phyloP scores from a whole-genome alignment of 2,113 vertebrate species.

The Hemiscyllium ocellatum region DNA sequence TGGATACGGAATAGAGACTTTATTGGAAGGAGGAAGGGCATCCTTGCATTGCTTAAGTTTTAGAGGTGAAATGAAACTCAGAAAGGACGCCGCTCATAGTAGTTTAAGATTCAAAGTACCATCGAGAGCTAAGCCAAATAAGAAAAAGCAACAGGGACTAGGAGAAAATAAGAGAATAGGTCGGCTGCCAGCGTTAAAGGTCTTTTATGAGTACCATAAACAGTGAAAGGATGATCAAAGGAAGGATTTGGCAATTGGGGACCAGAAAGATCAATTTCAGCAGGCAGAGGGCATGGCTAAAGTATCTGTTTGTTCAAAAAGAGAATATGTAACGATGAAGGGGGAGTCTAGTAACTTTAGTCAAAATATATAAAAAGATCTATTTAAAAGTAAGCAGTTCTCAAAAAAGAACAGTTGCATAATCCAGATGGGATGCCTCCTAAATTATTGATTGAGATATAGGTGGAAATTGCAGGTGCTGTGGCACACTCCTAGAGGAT shows the following conservation, averaged over 20 bases:
- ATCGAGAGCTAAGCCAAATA: background rate
- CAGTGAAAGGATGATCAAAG: background rate
- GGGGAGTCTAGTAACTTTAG: background rate
- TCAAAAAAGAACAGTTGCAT: background rate
- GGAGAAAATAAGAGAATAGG: too few relatives aligned
- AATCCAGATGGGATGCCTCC: background rate
- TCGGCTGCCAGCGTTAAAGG: too few relatives aligned
- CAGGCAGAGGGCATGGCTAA: background rate
- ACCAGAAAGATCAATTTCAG: background rate
- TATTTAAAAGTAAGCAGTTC: background rate
- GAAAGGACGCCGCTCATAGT: background rate
- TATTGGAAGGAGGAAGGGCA: background rate
- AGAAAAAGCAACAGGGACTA: background rate
- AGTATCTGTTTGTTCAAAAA: background rate
- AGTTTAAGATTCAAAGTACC: background rate
- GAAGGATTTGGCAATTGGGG: background rate
- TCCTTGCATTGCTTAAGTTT: background rate
- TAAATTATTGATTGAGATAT: background rate
- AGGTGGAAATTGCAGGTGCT: background rate
- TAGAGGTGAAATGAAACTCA: background rate
- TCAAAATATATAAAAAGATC: background rate
- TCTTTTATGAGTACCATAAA: background rate
- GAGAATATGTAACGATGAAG: background rate
- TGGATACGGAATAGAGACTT: background rate
- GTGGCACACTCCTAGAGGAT: background rate